Percentiles rank a stretch among this genome's conserved stretches.
phyloP scores from a whole-genome alignment of 2,888 invertebrate species.

The Xylota sylvarum region DNA sequence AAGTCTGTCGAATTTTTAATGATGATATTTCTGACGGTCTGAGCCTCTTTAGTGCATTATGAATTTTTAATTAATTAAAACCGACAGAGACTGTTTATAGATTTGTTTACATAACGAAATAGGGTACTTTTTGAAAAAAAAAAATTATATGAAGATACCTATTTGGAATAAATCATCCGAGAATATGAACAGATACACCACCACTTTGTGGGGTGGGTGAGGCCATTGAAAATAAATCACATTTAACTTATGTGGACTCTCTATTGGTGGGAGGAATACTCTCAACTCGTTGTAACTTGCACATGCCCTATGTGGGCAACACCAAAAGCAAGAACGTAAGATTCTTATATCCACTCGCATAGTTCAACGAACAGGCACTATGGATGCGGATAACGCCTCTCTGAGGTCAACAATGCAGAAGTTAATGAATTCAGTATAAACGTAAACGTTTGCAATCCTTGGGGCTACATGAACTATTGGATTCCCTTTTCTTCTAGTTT shows the following conservation, averaged over 20 bases:
- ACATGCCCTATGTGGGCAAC: background rate
- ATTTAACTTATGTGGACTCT: background rate
- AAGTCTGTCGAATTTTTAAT: no score
- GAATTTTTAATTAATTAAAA: background rate
- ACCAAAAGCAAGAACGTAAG: background rate
- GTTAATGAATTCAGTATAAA: conserved; percentile 35
- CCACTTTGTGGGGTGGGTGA: background rate
- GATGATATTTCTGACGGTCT: background rate
- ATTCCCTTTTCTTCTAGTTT: background rate
- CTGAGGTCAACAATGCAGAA: conserved; percentile 19
- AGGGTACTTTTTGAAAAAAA: background rate
- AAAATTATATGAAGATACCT: background rate
- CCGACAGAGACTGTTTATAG: background rate
- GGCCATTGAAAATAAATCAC: conserved; percentile 54
- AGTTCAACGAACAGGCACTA: background rate
- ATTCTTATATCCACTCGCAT: background rate
- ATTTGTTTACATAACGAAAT: background rate
- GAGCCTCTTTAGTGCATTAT: background rate
- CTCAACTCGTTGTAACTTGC: background rate
- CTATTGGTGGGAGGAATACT: conserved; percentile 36
- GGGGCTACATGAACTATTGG: conserved; percentile 28
- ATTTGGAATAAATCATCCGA: conserved; percentile 15
- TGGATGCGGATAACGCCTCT: conserved; percentile 7
- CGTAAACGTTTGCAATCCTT: conserved; percentile 2
- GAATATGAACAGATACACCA: no score